Evolutionary conservation across 1,140 invertebrate genomes (phyloP).

Genomic region (Neodiprion lecontei): DNA sequence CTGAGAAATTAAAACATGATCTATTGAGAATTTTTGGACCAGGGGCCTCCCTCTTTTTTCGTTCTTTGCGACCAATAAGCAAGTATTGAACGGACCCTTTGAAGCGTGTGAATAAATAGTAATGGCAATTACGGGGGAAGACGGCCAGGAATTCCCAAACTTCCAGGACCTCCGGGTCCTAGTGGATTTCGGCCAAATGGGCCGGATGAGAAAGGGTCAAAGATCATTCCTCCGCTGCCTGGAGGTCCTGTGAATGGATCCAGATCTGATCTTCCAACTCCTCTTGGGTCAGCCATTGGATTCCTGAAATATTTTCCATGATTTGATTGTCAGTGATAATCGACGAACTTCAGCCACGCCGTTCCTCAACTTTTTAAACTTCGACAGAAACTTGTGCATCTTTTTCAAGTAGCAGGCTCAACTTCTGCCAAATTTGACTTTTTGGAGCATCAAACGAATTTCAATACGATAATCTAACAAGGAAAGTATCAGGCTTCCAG

Average conservation of each 20-base stretch:
- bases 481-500: no score
- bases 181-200: conserved; percentile 11
- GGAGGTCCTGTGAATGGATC: conserved; percentile 71
- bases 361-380: no score
- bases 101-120: neutral
- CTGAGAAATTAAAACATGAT: conserved; percentile 17
- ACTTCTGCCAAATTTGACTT: no score
- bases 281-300: conserved; percentile 49
- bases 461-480: no score
- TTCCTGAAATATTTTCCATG: conserved; percentile 26
- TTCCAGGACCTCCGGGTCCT: conserved; percentile 47
- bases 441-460: no score
- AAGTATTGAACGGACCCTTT: conserved; percentile 2
- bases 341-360: no score
- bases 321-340: no score
- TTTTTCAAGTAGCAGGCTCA: no score
- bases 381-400: no score
- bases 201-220: conserved; percentile 67
- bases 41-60: no score
- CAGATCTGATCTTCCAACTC: conserved; percentile 74
- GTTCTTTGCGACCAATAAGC: neutral
- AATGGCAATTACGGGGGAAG: conserved; percentile 60
- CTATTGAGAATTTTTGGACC: neutral
- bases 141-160: conserved; percentile 64
- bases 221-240: conserved; percentile 76